Evolutionary conservation across 2,113 vertebrate species (phyloP).

Genomic region (Sterna hirundo): DNA sequence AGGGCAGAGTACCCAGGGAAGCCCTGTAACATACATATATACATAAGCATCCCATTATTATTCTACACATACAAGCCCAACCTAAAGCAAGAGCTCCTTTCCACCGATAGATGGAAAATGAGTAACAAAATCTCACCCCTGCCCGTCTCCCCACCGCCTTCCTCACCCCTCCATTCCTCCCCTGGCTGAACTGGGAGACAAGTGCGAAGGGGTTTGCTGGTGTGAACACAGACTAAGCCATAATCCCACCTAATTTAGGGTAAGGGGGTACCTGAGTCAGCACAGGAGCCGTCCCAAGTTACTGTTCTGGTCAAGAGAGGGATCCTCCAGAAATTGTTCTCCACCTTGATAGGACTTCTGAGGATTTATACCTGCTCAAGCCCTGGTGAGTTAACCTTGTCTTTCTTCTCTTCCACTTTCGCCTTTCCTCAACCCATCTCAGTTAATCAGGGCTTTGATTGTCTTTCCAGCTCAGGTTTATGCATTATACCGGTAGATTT

Average conservation of each 20-base stretch:
- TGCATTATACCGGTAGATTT: not conserved
- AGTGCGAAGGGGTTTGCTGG: not conserved
- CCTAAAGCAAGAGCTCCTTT: not conserved
- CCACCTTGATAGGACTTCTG: not conserved
- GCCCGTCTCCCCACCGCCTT: not conserved
- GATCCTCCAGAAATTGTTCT: not conserved
- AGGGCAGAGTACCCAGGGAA: not conserved
- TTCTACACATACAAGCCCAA: not conserved
- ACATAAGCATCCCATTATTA: not conserved
- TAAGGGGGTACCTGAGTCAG: not conserved
- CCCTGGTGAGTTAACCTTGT: not conserved
- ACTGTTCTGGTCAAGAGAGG: not conserved
- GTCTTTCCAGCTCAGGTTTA: not conserved
- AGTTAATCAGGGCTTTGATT: not conserved
- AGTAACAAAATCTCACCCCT: not conserved
- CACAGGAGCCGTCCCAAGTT: not conserved
- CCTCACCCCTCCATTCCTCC: fast-evolving
- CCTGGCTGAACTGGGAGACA: not conserved
- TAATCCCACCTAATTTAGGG: not conserved
- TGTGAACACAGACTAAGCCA: not conserved
- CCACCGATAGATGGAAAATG: not conserved
- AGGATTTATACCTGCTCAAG: not conserved
- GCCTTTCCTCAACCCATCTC: not conserved
- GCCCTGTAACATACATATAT: fast-evolving
- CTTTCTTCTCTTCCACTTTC: not conserved